phyloP scores from a whole-genome alignment of 2,113 vertebrate species.

The Opisthocomus hoazin region DNA sequence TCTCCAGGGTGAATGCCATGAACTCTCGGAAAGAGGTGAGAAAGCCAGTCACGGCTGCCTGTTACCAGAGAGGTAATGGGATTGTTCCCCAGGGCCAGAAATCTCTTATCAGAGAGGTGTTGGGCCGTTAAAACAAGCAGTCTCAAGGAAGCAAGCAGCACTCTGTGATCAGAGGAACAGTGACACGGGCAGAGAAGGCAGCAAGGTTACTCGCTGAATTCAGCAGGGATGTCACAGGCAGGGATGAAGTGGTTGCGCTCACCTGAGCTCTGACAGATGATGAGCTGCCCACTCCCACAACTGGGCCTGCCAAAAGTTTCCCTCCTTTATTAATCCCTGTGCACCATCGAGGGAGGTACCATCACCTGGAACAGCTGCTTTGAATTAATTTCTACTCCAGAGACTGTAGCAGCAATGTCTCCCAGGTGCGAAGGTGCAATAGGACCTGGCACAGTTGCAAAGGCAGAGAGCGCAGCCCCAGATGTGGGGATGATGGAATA shows the following conservation, averaged over 20 bases:
- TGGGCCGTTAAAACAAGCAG: background rate
- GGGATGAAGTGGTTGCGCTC: rapidly evolving
- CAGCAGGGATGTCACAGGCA: background rate
- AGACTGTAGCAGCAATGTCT: background rate
- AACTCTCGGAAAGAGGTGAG: background rate
- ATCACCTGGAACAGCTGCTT: background rate
- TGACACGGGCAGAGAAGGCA: background rate
- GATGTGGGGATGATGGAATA: background rate
- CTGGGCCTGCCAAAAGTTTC: background rate
- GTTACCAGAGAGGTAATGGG: background rate
- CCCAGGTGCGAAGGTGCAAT: background rate
- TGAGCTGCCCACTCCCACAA: background rate
- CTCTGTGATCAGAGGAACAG: background rate
- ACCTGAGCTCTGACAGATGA: background rate
- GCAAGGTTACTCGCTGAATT: background rate
- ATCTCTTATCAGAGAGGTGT: background rate
- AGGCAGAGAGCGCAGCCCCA: background rate
- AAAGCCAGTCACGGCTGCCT: background rate
- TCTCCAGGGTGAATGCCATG: background rate
- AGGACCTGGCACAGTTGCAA: background rate
- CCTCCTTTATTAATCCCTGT: background rate
- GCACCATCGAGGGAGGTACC: background rate
- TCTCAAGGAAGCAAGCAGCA: background rate
- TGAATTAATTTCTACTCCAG: background rate
- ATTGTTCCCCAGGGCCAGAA: background rate